Evolutionary conservation across 2,797 vertebrate species (phyloP), one percentile per base, ranked within the genome.

Genomic region (Centropyge bicolor): DNA sequence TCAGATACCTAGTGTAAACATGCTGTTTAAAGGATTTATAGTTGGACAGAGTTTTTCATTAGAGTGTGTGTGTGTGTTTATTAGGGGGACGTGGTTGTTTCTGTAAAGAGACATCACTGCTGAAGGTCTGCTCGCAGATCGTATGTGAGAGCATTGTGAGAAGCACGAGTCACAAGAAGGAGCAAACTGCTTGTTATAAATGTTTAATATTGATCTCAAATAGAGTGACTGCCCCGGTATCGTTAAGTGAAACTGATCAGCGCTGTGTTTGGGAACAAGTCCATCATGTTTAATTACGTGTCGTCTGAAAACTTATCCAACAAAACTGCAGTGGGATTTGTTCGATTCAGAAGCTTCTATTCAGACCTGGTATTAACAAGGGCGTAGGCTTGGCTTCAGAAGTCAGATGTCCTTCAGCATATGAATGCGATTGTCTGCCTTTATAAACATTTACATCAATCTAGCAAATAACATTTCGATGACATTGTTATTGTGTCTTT

Each of bases 151-250:
- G 3, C 31, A 69, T 12, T 36, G 36, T 68, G 51, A 67, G 76
- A 59, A 24, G 68, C 19, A 19, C 5, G 60, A 75, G 55, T 48
- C 76, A 46, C 64, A 63, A 52, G 60, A 57, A 35, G 48, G 41
- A 75, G 63, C 72, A 77, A 82, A 84, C 52, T 38, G 59, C 73
- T 71, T 35, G 60, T 60, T 74, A 65, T 82, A 75, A 87, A 86
- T 84, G 74, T 84, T 83, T 75, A 77, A 84, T 83, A 74, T 62
- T 68, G 76, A 84, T 75, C 70, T 79, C 57, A 74, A 59, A 80
- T 11, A 22, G 51, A 82, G 80, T 3, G 36, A 72, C 74, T 48
- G 51, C 57, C 61, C 67, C 27, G 54, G 24, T 67, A 43, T 46
- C 19, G 1, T 67, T 61, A 41, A 72, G 78, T 75, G 68, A 86